phyloP scores from a whole-genome alignment of 1,140 invertebrate genomes.

The Dysdera silvatica region DNA sequence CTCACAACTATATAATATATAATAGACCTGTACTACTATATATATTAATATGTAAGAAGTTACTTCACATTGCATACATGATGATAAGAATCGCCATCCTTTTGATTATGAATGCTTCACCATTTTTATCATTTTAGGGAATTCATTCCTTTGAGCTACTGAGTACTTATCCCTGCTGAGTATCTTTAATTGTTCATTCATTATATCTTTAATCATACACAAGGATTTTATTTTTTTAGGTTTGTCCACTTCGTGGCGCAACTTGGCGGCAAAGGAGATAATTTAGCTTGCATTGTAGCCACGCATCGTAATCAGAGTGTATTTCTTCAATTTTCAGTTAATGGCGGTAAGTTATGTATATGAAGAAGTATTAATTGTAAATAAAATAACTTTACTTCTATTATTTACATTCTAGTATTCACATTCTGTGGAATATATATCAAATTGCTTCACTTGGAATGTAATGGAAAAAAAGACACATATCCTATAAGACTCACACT shows the following conservation, averaged over 20 bases:
- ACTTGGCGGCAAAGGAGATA: slow-evolving; percentile 27
- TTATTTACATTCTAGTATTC: neutral
- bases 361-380: neutral
- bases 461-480: too few relatives aligned
- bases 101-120: too few relatives aligned
- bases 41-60: too few relatives aligned
- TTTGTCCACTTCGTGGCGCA: slow-evolving; percentile 24
- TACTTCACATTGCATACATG: too few relatives aligned
- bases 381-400: neutral
- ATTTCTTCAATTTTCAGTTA: slow-evolving; percentile 22
- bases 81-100: too few relatives aligned
- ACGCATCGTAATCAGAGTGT: slow-evolving; percentile 20
- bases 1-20: too few relatives aligned
- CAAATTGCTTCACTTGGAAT: neutral
- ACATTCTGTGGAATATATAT: neutral
- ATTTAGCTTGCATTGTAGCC: slow-evolving; percentile 23
- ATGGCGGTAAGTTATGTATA: slow-evolving; percentile 30
- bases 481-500: too few relatives aligned
- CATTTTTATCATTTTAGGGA: too few relatives aligned
- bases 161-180: too few relatives aligned
- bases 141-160: too few relatives aligned
- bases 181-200: too few relatives aligned
- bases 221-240: slow-evolving; percentile 6
- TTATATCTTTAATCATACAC: neutral
- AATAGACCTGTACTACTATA: too few relatives aligned